Evolutionary conservation across 2,113 vertebrate species (phyloP).

Genomic region (Lates calcarifer): DNA sequence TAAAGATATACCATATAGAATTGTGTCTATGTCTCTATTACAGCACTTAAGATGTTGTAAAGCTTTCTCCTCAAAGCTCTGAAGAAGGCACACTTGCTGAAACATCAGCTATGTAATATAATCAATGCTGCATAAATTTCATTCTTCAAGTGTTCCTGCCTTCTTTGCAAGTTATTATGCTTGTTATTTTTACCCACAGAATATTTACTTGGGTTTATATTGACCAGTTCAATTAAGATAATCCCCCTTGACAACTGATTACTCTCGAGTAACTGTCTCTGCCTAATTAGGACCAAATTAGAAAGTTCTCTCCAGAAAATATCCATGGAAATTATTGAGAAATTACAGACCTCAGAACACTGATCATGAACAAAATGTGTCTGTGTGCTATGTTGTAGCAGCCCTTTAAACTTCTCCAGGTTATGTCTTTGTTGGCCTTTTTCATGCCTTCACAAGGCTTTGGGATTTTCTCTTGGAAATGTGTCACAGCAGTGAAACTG

Average conservation of each 20-base stretch:
- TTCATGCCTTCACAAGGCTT: not conserved
- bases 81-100: too few species aligned
- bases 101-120: too few species aligned
- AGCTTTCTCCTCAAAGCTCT: too few species aligned
- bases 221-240: not conserved
- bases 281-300: not conserved
- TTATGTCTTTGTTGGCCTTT: not conserved
- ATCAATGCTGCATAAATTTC: too few species aligned
- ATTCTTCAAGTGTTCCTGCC: not conserved
- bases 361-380: not conserved
- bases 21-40: too few species aligned
- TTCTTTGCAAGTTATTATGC: not conserved
- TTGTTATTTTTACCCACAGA: not conserved
- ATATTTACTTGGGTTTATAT: not conserved
- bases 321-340: not conserved
- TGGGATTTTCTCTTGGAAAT: slow-evolving; percentile 27
- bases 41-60: too few species aligned
- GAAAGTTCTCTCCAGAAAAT: not conserved
- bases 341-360: not conserved
- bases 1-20: too few species aligned
- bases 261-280: not conserved
- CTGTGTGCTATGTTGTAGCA: not conserved
- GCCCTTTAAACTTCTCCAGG: not conserved
- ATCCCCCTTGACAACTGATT: not conserved
- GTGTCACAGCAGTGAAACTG: slow-evolving; percentile 44